These are phyloP conservation scores for Pentamera pediparva DNA, from an alignment of 53 echinoderm and acorn worm genomes.

Conservation along the genomic window DNA sequence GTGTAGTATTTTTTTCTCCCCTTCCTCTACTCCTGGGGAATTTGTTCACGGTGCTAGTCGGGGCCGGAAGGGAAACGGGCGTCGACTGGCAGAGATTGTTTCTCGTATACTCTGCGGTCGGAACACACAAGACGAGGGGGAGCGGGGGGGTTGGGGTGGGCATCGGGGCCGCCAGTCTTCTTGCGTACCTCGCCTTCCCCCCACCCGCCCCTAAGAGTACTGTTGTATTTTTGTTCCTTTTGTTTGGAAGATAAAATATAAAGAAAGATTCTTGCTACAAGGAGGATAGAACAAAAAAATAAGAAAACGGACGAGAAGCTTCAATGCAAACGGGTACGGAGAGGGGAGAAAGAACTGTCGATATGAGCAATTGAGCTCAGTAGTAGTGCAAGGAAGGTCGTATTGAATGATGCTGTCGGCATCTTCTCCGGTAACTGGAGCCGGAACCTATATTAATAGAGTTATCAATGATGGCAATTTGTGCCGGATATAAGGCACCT, in stretches of 20 bases:
- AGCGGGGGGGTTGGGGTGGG: no score
- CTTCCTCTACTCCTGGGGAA: not conserved
- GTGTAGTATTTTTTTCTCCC: not conserved
- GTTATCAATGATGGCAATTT: no score
- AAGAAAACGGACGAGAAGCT: constrained; percentile 1
- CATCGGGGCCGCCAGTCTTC: no score
- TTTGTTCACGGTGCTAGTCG: constrained; percentile 10
- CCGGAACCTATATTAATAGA: no score
- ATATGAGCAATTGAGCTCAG: no score
- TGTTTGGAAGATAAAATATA: constrained; percentile 3
- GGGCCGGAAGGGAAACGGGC: not conserved
- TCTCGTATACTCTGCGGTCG: not conserved
- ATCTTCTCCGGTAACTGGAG: no score
- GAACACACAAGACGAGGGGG: not conserved
- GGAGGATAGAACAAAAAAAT: constrained; percentile 16
- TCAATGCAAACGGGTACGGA: constrained; percentile 21
- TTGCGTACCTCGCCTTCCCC: no score
- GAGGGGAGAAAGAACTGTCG: no score
- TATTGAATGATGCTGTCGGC: no score
- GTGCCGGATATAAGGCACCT: no score
- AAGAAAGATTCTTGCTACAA: constrained; percentile 29
- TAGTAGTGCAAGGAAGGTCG: no score
- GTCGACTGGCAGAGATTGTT: constrained; percentile 10
- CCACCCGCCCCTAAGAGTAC: constrained; percentile 25
- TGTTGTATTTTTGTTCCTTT: constrained; percentile 20